Evolutionary conservation across 2,797 vertebrate species (phyloP).

Genomic region (Smutsia temminckii): DNA sequence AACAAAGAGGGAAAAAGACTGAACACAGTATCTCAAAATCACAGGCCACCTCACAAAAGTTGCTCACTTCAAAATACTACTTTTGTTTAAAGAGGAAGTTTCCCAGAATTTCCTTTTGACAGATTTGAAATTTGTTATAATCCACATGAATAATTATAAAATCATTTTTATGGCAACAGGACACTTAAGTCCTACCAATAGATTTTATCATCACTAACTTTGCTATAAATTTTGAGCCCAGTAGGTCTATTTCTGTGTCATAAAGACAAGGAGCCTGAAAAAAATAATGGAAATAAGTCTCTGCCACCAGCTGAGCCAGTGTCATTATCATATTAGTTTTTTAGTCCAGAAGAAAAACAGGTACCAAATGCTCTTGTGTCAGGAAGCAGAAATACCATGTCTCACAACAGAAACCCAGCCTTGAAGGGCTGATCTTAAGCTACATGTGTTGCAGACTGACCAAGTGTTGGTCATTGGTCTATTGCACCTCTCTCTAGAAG

Average conservation of each 20-base stretch:
- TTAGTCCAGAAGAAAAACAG: neutral
- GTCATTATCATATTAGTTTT: neutral
- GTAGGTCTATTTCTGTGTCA: neutral
- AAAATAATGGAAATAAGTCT: constrained; percentile 16
- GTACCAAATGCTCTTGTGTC: neutral
- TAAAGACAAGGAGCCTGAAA: neutral
- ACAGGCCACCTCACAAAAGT: constrained; percentile 41
- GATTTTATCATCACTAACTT: neutral
- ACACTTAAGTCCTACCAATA: neutral
- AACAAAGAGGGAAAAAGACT: constrained; percentile 18
- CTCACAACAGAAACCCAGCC: neutral
- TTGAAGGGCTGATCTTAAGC: neutral
- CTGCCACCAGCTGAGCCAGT: neutral
- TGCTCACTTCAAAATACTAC: neutral
- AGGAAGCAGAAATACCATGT: neutral
- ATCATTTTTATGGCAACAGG: constrained; percentile 34
- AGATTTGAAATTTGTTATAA: constrained; percentile 32
- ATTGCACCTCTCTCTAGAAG: neutral
- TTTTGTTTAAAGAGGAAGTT: neutral
- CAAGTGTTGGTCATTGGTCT: neutral
- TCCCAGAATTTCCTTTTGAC: constrained; percentile 35
- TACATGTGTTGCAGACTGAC: neutral
- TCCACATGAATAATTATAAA: constrained; percentile 36
- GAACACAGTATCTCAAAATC: neutral
- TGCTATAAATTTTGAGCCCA: neutral